phyloP scores from a whole-genome alignment of 2,888 invertebrate genomes.

The Hemicrepidius hirtus region DNA sequence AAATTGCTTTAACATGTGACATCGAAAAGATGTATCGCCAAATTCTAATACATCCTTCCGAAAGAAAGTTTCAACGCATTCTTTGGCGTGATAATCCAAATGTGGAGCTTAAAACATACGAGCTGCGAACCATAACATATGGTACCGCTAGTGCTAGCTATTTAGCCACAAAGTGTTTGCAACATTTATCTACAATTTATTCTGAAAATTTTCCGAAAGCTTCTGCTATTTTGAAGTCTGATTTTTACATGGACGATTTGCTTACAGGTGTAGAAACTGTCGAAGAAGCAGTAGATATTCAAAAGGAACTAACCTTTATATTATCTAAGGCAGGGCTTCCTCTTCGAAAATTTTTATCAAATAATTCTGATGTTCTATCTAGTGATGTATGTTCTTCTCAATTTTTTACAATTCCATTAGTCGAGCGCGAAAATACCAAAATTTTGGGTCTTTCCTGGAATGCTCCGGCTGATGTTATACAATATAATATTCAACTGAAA shows the following conservation, averaged over 20 bases:
- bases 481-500: neutral
- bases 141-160: constrained; percentile 57
- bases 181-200: constrained; percentile 45
- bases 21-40: constrained; percentile 60
- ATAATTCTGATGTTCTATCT: constrained; percentile 11
- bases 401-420: constrained; percentile 22
- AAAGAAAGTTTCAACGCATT: constrained; percentile 56
- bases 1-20: constrained; percentile 56
- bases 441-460: neutral
- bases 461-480: neutral
- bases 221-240: constrained; percentile 9
- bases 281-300: neutral
- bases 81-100: constrained; percentile 55
- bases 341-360: constrained; percentile 29
- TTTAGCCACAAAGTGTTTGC: constrained; percentile 50
- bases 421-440: constrained; percentile 26
- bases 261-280: constrained; percentile 20
- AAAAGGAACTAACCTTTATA: constrained; percentile 15
- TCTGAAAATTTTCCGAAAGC: constrained; percentile 15
- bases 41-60: constrained; percentile 45
- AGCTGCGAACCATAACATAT: constrained; percentile 56
- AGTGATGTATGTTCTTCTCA: neutral
- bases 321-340: constrained; percentile 16
- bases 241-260: constrained; percentile 46
- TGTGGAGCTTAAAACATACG: constrained; percentile 46